Conservation (phyloP, 2,113 vertebrate species). For the Daphoenositta chrysoptera region DNA sequence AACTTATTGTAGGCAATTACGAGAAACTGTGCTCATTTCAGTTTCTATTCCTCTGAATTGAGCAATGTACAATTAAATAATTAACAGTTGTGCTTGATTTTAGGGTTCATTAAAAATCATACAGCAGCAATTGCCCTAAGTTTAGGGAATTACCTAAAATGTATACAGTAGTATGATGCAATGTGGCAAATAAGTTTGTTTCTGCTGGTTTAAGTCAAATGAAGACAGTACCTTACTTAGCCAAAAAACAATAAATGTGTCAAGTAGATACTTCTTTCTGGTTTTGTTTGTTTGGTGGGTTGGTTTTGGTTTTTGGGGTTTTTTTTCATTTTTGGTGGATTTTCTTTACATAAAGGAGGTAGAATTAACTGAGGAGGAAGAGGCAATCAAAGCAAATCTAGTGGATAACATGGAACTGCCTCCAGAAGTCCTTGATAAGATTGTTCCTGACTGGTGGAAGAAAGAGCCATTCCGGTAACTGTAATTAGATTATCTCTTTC, state of each 20-base stretch:
- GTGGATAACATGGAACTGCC: constrained; percentile 71
- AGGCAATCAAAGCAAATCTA: constrained; percentile 82
- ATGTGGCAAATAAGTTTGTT: background rate
- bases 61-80: background rate
- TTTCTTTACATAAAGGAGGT: constrained; percentile 55
- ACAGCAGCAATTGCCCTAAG: background rate
- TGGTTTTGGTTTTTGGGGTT: background rate
- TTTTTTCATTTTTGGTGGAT: background rate
- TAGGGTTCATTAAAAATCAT: background rate
- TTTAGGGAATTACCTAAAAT: background rate
- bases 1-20: background rate
- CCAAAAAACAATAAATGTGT: background rate
- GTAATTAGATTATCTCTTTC: background rate
- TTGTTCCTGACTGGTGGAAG: constrained; percentile 85
- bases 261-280: background rate
- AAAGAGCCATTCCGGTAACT: constrained; percentile 88
- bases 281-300: fast-evolving
- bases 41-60: background rate
- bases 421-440: constrained; percentile 77
- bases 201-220: background rate
- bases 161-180: background rate
- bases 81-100: background rate
- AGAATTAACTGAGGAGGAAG: constrained; percentile 82
- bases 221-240: background rate
- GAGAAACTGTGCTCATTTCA: background rate